Percentiles rank a stretch among this genome's conserved stretches.
Conservation (phyloP, 2,113 vertebrate genomes). For the Anolis carolinensis region DNA sequence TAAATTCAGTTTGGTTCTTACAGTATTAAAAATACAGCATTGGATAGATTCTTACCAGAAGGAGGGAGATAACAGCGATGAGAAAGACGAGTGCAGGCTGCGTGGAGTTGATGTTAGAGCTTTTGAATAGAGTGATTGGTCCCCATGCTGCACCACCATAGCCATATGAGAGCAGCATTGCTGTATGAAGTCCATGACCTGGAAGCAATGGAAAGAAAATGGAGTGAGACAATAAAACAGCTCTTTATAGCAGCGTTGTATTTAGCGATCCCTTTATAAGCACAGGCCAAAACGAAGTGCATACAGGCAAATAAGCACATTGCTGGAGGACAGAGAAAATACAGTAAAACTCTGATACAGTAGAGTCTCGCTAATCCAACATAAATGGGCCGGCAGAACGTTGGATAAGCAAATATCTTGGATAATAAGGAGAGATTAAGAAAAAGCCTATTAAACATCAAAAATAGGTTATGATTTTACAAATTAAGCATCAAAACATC, state of each 20-base stretch:
- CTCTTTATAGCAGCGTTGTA: background rate
- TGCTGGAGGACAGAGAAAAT: background rate
- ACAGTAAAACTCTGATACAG: background rate
- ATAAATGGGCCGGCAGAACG: too few species aligned
- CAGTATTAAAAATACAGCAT: background rate
- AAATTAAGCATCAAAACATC: too few species aligned
- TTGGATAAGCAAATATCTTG: too few species aligned
- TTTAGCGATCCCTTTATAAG: background rate
- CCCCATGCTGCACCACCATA: conserved; percentile 44
- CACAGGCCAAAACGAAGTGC: too few species aligned
- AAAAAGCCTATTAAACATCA: too few species aligned
- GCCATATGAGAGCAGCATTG: conserved; percentile 64
- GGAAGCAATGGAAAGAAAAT: background rate
- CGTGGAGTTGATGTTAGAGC: conserved; percentile 45
- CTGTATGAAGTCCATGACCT: conserved; percentile 73
- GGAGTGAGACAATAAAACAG: background rate
- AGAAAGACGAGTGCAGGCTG: conserved; percentile 49
- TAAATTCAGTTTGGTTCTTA: conserved; percentile 26
- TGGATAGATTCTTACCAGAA: conserved; percentile 43
- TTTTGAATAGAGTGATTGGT: conserved; percentile 12
- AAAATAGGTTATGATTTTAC: too few species aligned
- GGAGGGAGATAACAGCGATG: conserved; percentile 56
- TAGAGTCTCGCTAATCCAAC: too few species aligned
- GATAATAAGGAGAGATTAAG: too few species aligned
- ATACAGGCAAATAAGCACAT: too few species aligned